These are phyloP conservation scores for Campoletis raptor DNA, from an alignment of 2,888 invertebrate genomes.

Conservation along the genomic window DNA sequence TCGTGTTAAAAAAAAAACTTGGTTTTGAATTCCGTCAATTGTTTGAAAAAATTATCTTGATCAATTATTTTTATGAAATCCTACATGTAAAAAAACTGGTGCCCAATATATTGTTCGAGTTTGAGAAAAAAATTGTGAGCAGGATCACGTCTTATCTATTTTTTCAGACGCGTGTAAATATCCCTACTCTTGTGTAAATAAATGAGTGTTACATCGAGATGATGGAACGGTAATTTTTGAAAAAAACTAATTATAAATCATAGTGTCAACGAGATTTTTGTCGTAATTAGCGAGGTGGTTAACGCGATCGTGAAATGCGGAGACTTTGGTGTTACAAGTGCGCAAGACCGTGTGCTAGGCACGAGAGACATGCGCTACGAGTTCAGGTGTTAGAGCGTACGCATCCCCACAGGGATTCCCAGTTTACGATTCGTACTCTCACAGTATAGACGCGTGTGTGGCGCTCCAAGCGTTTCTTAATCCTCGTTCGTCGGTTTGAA, in stretches of 20 bases:
- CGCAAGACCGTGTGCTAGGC: slow-evolving; percentile 72
- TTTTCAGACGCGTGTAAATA: slow-evolving; percentile 1
- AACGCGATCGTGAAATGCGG: slow-evolving; percentile 25
- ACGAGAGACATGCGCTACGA: slow-evolving; percentile 71
- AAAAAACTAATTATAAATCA: slow-evolving; percentile 69
- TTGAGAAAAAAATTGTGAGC: neutral
- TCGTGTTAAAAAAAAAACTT: neutral
- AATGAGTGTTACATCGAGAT: neutral
- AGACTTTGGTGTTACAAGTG: slow-evolving; percentile 58
- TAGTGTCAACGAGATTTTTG: neutral
- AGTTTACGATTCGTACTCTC: slow-evolving; percentile 71
- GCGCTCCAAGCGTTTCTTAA: slow-evolving; percentile 23
- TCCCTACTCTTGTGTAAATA: slow-evolving; percentile 8
- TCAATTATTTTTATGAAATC: neutral
- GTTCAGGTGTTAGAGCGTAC: slow-evolving; percentile 71
- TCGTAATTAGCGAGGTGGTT: neutral
- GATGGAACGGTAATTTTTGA: neutral
- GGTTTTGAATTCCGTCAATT: neutral
- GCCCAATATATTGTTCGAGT: neutral
- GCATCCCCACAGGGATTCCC: slow-evolving; percentile 67
- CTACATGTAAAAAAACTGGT: neutral
- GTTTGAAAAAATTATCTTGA: neutral
- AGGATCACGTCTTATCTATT: slow-evolving; percentile 6
- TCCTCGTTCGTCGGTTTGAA: neutral
- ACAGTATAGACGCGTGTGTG: slow-evolving; percentile 50